Percentiles rank a stretch among this genome's conserved stretches.
These are phyloP conservation scores for Amia ocellicauda DNA, from an alignment of 2,113 vertebrate genomes.

Conservation along the genomic window DNA sequence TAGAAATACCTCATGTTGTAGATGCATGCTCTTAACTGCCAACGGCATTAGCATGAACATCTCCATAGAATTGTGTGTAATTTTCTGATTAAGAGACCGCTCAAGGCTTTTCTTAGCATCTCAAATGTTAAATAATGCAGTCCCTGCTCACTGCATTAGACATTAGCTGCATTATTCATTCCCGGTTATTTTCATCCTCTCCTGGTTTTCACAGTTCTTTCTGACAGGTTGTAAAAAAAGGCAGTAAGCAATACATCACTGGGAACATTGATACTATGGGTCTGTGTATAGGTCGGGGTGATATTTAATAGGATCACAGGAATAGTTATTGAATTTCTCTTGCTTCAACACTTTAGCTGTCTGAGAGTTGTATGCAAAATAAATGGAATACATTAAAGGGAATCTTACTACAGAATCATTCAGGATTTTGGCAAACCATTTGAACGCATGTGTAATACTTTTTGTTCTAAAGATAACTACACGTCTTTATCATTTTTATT, in stretches of 20 bases:
- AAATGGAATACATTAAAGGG: too few species aligned
- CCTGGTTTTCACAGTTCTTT: background rate
- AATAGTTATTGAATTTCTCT: too few species aligned
- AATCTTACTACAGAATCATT: too few species aligned
- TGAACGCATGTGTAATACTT: too few species aligned
- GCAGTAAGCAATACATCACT: background rate
- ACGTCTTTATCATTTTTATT: too few species aligned
- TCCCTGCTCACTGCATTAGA: background rate
- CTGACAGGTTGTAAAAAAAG: background rate
- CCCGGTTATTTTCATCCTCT: conserved; percentile 1
- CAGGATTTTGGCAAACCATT: too few species aligned
- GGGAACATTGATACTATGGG: background rate
- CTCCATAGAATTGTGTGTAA: background rate
- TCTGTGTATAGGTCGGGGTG: too few species aligned
- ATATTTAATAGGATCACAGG: too few species aligned
- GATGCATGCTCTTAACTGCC: background rate
- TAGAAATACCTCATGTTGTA: background rate
- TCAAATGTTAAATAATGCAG: conserved; percentile 6
- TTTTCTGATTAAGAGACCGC: conserved; percentile 5
- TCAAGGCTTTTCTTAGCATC: conserved; percentile 1
- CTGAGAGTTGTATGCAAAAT: too few species aligned
- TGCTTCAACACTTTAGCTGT: too few species aligned
- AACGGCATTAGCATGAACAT: background rate
- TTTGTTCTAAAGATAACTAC: too few species aligned
- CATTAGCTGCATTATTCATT: conserved; percentile 3